Evolutionary conservation across 1,140 invertebrate genomes (phyloP), one percentile per base, ranked within the genome.

Genomic region (Anadara kagoshimensis): DNA sequence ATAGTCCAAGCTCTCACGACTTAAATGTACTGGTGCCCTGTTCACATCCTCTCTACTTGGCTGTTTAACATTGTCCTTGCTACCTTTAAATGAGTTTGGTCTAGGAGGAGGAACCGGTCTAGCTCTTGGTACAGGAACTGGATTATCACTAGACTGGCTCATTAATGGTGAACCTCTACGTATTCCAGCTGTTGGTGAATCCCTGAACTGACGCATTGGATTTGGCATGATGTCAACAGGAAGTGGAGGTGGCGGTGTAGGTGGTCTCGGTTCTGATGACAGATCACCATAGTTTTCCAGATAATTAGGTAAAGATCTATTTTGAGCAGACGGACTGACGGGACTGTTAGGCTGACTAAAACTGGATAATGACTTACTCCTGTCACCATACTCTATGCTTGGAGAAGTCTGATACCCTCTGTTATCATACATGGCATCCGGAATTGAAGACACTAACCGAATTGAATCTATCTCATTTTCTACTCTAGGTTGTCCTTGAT

Each of bases 321-420:
- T 36, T 7, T 36, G 29, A 36, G 10, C 63, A 10, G 49, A 20
- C 3, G 44, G 5, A 29, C 41, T 36, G 29, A 36, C 14, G 5
- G 77, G 73, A 53, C 45, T 64, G 24, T 78, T 76, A 16, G 74
- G 78, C 22, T 78, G 71, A 54, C 69, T 76, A 57, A 84, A 85
- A 71, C 82, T 86, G 14, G 82, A 79, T 66, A 82, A 67, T 49
- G 80, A 80, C 22, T 80, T 77, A 68, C 61, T 65, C 29, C 76
- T 56, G 63, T 81, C 71, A 44, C 75, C 72, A 70, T 73, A 36
- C 29, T 36, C 29, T 36, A 36, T 36, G 29, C 29, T 36, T 36
- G 29, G 29, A 36, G 29, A 36, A 36, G 29, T 78, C 10, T 57
- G 62, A 29, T 54, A 70, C 22, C 68, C 69, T 22, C 65, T 56